Base-by-base conservation (phyloP, 2,888 invertebrate genomes). In the Amphipoea lucens region DNA sequence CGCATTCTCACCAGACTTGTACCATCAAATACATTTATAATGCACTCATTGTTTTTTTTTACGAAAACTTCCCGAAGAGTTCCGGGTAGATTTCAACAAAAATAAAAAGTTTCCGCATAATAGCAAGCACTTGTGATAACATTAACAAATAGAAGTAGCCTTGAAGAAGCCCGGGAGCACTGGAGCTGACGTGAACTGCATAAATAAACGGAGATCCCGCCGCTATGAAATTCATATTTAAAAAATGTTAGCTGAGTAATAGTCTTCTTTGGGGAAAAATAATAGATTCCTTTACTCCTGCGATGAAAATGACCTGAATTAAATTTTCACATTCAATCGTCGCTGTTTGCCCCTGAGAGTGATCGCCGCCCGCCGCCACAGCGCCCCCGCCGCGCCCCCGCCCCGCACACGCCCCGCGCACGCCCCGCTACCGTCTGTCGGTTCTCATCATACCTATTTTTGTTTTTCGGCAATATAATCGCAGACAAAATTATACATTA, bases 321-420 rank as follows among this genome's bases (percentile, higher is more conserved):
- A 96, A 96, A 95, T 95, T 96, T 96, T 96, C 94, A 96, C 94
- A 96, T 96, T 96, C 95, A 96, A 96, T 96, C 96, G 95, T 92
- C 94, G 93, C 94, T 94, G 94, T 95, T 94, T 95, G 92, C 95
- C 95, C 95, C 92, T 88, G 95, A 95, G 95, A 94, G 92, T 92
- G 93, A 95, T 95, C 94, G 94, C 91, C 88, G 89, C 87, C 93
- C 90, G 90, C 90, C 90, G 88, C 90, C 87, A 23, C 23, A n/a
- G 57, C 11, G 77, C 82, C 86, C 85, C 90, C 86, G 88, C 90
- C 89, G 76, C 83, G 76, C 82, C 85, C 85, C 89, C 88, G 71
- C 83, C 79, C 86, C 79, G 84, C 83, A 62, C 82, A 85, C 88
- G 70, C 81, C 79, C 87, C 83, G 82, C 82, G 51, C 83, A 76